phyloP scores from a whole-genome alignment of 2,113 vertebrate species.

The Herpetotheres cachinnans region DNA sequence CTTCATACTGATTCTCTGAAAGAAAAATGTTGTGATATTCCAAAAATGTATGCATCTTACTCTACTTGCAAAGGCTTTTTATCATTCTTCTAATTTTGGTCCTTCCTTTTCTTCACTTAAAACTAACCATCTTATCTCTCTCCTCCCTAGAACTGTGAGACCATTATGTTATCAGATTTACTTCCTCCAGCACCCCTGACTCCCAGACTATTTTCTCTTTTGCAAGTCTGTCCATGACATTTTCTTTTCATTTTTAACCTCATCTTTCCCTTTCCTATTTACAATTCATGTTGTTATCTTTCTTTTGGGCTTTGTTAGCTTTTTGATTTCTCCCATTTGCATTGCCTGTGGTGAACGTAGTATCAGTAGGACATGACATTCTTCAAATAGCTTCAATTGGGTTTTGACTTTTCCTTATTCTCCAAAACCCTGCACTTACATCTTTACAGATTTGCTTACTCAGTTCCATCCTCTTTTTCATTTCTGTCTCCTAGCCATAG shows the following conservation, averaged over 20 bases:
- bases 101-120: not conserved
- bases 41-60: not conserved
- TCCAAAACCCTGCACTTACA: not conserved
- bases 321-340: not conserved
- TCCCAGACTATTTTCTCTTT: not conserved
- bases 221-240: not conserved
- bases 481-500: not conserved
- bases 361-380: not conserved
- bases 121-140: not conserved
- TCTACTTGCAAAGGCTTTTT: not conserved
- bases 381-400: not conserved
- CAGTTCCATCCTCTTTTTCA: not conserved
- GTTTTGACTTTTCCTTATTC: not conserved
- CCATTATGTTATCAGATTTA: not conserved
- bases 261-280: not conserved
- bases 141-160: not conserved
- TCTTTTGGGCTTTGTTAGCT: not conserved
- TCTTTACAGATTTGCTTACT: not conserved
- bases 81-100: not conserved
- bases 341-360: not conserved
- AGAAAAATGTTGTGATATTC: not conserved
- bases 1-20: not conserved
- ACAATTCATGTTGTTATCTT: not conserved
- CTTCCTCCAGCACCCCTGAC: not conserved
- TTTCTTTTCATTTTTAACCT: slow-evolving; percentile 3